Evolutionary conservation across 2,888 invertebrate species (phyloP).

Genomic region (Catocala fraxini): DNA sequence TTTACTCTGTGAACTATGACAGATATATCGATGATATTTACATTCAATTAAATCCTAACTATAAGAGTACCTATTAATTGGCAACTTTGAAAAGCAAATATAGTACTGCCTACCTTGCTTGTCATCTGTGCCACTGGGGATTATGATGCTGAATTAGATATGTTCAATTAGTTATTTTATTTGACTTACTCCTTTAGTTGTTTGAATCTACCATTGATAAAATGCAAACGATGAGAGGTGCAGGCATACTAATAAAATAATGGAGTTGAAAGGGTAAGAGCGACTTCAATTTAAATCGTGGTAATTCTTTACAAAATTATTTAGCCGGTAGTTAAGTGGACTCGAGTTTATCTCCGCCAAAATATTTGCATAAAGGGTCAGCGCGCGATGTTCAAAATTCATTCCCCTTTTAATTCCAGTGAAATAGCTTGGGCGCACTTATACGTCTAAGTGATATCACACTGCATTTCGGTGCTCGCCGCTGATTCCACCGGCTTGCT

Average conservation of each 20-base stretch:
- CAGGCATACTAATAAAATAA: conserved; percentile 26
- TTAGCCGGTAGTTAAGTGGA: conserved; percentile 28
- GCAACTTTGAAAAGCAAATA: too few relatives aligned
- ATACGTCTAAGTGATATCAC: conserved; percentile 73
- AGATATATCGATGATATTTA: too few relatives aligned
- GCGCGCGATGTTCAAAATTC: conserved; percentile 52
- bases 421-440: conserved; percentile 56
- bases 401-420: conserved; percentile 65
- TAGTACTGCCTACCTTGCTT: too few relatives aligned
- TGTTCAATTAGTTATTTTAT: conserved; percentile 3
- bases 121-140: too few relatives aligned
- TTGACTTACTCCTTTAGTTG: conserved; percentile 3
- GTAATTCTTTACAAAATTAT: conserved; percentile 31
- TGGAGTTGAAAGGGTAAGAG: conserved; percentile 16
- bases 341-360: conserved; percentile 29
- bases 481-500: conserved; percentile 68
- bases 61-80: too few relatives aligned
- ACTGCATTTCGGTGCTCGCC: conserved; percentile 64
- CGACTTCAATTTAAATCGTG: conserved; percentile 26
- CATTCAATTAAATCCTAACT: too few relatives aligned
- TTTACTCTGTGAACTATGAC: too few relatives aligned
- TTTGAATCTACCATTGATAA: conserved; percentile 16
- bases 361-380: conserved; percentile 40
- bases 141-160: neutral
- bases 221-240: conserved; percentile 13